Conservation (phyloP, 2,797 vertebrate genomes). For the Microcaecilia unicolor region DNA sequence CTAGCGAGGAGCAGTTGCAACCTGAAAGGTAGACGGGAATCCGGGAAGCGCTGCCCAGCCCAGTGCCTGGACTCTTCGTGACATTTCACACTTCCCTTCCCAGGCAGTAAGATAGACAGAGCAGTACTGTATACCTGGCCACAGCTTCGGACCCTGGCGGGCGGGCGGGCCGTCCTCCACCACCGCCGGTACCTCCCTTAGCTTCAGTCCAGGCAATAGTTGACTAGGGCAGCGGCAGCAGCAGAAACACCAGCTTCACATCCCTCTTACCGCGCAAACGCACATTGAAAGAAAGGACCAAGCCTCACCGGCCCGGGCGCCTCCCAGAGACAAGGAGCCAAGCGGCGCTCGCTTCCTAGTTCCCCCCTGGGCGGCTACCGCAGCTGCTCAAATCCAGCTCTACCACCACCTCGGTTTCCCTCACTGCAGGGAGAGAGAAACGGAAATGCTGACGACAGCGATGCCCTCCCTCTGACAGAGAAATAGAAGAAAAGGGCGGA, state of each 20-base stretch:
- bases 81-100: background rate
- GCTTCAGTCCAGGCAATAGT: background rate
- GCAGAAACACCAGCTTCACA: background rate
- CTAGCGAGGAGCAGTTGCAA: too few relatives aligned
- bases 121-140: background rate
- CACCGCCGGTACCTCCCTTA: background rate
- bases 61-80: background rate
- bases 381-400: too few relatives aligned
- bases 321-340: background rate
- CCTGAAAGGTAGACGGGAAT: constrained; percentile 20
- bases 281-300: constrained; percentile 23
- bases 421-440: too few relatives aligned
- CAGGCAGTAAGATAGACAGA: background rate
- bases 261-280: background rate
- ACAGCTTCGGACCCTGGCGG: background rate
- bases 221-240: background rate
- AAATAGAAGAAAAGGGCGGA: background rate
- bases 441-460: constrained; percentile 28
- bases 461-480: constrained; percentile 13
- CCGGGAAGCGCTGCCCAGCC: background rate
- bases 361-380: too few relatives aligned
- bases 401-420: constrained; percentile 12
- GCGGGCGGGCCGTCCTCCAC: constrained; percentile 4
- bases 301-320: background rate
- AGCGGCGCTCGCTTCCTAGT: too few relatives aligned